Evolutionary conservation across 2,888 invertebrate species (phyloP).

Genomic region (Ornithoptera alexandrae): DNA sequence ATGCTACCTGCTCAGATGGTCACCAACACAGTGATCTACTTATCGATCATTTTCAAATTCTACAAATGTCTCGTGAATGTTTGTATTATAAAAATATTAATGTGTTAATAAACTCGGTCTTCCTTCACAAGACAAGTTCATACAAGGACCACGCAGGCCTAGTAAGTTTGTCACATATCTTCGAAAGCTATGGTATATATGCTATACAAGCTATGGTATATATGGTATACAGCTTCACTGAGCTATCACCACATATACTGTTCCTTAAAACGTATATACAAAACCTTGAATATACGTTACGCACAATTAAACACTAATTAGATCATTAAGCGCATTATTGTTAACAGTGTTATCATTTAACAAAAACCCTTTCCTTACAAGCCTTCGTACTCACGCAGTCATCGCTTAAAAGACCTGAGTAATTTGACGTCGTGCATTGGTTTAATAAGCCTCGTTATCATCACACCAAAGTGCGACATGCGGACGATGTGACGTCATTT

Average conservation of each 20-base stretch:
- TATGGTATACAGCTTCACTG: neutral
- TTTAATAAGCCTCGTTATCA: slow-evolving; percentile 62
- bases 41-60: no score
- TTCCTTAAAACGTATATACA: neutral
- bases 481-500: slow-evolving; percentile 53
- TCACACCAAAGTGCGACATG: slow-evolving; percentile 38
- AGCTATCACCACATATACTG: neutral
- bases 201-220: neutral
- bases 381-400: slow-evolving; percentile 62
- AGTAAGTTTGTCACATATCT: no score
- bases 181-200: neutral
- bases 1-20: no score
- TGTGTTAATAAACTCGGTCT: no score
- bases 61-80: no score
- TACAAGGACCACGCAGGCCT: no score
- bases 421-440: slow-evolving; percentile 54
- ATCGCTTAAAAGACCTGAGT: slow-evolving; percentile 55
- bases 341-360: slow-evolving; percentile 12
- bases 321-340: slow-evolving; percentile 29
- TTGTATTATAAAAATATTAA: no score
- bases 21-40: no score
- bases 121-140: no score
- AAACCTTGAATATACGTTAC: neutral
- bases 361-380: slow-evolving; percentile 51
- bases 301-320: slow-evolving; percentile 18